phyloP scores from a whole-genome alignment of 2,888 invertebrate species.

The Dasysyrphus tricinctus region DNA sequence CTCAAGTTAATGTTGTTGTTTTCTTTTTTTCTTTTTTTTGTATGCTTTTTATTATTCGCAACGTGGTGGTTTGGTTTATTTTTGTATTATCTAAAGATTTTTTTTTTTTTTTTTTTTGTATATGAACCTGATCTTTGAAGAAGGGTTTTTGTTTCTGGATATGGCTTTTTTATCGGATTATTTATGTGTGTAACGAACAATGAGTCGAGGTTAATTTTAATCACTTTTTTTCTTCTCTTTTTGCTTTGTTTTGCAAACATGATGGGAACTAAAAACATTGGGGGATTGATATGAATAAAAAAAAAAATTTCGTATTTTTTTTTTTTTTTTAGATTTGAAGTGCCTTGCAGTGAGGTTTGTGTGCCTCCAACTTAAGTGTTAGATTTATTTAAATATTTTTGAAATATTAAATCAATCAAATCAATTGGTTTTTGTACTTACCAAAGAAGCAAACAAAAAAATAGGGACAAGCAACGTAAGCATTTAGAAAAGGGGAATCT shows the following conservation, averaged over 20 bases:
- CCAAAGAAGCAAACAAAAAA: too few species aligned
- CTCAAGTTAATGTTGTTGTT: slow-evolving; percentile 30
- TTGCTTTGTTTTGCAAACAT: slow-evolving; percentile 9
- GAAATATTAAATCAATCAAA: too few species aligned
- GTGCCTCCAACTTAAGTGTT: too few species aligned
- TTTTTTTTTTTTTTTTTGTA: neutral
- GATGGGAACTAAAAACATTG: slow-evolving; percentile 7
- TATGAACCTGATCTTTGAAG: slow-evolving; percentile 58
- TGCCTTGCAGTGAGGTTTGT: too few species aligned
- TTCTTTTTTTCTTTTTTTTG: slow-evolving; percentile 20
- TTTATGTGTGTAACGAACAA: slow-evolving; percentile 33
- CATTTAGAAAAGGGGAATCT: too few species aligned
- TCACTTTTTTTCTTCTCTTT: neutral
- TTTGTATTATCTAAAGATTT: slow-evolving; percentile 24
- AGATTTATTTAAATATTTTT: too few species aligned
- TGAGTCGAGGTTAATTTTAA: slow-evolving; percentile 48
- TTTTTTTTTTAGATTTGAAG: neutral
- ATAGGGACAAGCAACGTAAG: too few species aligned
- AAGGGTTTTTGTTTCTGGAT: slow-evolving; percentile 29
- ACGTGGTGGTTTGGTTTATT: slow-evolving; percentile 43
- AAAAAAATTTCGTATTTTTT: neutral
- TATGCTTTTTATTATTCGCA: slow-evolving; percentile 50
- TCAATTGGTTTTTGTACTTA: too few species aligned
- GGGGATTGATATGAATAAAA: neutral
- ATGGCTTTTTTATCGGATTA: slow-evolving; percentile 17